Conservation (phyloP, 2,797 vertebrate genomes). For the Phataginus tetradactyla region DNA sequence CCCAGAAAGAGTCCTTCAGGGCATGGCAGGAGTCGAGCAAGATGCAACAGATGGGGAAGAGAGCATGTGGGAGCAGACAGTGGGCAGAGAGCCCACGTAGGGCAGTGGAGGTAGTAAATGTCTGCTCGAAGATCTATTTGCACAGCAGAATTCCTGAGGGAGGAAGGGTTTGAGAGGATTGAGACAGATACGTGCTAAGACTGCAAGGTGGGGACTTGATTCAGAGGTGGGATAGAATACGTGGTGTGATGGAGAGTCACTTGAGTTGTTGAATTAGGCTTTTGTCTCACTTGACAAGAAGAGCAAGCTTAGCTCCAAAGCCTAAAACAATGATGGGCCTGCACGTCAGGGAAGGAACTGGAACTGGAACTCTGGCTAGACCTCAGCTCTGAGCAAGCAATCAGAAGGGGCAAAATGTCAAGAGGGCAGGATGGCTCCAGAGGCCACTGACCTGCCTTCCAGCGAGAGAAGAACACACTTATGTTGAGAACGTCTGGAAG, state of each 20-base stretch:
- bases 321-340: background rate
- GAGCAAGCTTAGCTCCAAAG: background rate
- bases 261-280: background rate
- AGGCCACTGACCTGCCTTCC: background rate
- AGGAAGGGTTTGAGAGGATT: background rate
- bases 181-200: background rate
- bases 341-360: background rate
- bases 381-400: background rate
- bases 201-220: background rate
- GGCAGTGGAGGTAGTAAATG: fast-evolving
- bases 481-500: background rate
- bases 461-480: background rate
- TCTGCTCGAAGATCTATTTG: background rate
- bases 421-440: background rate
- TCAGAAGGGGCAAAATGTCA: background rate
- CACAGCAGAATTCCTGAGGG: background rate
- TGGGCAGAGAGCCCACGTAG: background rate
- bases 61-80: background rate
- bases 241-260: background rate
- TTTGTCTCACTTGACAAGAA: background rate
- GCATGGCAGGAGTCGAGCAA: background rate
- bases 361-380: background rate
- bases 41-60: background rate
- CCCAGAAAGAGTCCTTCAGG: background rate
- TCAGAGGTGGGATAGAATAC: background rate